Conservation (phyloP, 30 jellyfish, hydroid and myxozoan species). For the Cassiopea xamachana region DNA sequence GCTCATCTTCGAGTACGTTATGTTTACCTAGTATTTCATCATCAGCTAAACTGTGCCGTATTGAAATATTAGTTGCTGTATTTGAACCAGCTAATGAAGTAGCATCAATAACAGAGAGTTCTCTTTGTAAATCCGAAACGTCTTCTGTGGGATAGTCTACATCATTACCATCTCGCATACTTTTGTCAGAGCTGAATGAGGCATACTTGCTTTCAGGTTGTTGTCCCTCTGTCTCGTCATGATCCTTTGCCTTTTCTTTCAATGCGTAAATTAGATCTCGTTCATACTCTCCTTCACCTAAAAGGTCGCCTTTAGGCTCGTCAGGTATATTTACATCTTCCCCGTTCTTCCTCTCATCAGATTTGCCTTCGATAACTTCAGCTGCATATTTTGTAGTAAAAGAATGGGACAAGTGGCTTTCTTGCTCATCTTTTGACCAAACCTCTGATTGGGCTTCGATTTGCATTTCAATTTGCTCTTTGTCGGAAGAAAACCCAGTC, state of each 20-base stretch:
- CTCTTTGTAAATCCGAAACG: background rate
- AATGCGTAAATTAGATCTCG: background rate
- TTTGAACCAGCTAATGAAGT: constrained; percentile 4
- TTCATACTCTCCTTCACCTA: background rate
- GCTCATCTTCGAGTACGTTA: background rate
- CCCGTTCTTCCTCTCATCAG: background rate
- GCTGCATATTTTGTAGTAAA: background rate
- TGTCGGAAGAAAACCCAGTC: background rate
- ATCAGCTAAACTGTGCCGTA: constrained; percentile 33
- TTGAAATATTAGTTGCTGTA: constrained; percentile 33
- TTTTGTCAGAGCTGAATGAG: background rate
- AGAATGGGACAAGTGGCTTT: background rate
- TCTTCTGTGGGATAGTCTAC: background rate
- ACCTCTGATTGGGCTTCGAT: background rate
- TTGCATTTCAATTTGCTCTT: background rate
- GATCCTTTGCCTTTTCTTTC: background rate
- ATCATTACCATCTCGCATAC: background rate
- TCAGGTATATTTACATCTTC: background rate
- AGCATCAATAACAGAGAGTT: background rate
- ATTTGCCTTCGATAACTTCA: background rate
- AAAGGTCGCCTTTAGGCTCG: background rate
- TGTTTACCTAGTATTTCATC: background rate
- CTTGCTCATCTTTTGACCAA: background rate
- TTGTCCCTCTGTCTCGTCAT: background rate
- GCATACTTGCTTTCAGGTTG: background rate